A percentile compares a stretch with the other conserved stretches of the same genome.
Conservation (phyloP, 2,113 vertebrate species). For the Synchiropus splendidus region DNA sequence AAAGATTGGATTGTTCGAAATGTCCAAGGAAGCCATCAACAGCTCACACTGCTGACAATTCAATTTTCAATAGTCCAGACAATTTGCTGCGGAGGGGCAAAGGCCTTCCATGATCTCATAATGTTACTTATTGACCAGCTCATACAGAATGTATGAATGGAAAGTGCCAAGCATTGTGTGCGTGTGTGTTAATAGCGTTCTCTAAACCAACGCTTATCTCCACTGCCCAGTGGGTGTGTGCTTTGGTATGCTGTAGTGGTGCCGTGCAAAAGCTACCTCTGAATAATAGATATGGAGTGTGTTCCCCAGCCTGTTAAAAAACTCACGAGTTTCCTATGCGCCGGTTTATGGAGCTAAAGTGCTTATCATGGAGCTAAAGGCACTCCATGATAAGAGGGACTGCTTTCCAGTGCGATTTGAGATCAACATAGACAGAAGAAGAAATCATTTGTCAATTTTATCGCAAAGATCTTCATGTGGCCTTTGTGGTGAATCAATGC, state of each 20-base stretch:
- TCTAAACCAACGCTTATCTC: not conserved
- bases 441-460: too few relatives aligned
- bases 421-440: too few relatives aligned
- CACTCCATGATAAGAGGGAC: too few relatives aligned
- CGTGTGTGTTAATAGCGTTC: not conserved
- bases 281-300: slow-evolving; percentile 34
- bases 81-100: slow-evolving; percentile 13
- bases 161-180: not conserved
- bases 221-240: not conserved
- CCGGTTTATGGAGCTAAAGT: slow-evolving; percentile 18
- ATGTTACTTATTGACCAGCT: too few relatives aligned
- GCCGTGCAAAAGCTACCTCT: slow-evolving; percentile 26
- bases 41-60: too few relatives aligned
- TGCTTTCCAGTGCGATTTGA: too few relatives aligned
- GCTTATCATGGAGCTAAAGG: too few relatives aligned
- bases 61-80: slow-evolving; percentile 1
- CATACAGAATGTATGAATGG: too few relatives aligned
- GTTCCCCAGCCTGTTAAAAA: slow-evolving; percentile 41
- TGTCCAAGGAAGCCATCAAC: too few relatives aligned
- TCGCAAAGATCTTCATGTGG: too few relatives aligned
- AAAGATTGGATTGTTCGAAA: too few relatives aligned
- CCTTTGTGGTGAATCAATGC: too few relatives aligned
- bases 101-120: not conserved
- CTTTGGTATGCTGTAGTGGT: slow-evolving; percentile 14
- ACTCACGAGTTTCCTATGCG: slow-evolving; percentile 34